Evolutionary conservation across 2,113 vertebrate genomes (phyloP), one percentile per base, ranked within the genome.

Genomic region (Haliaeetus leucogaster): DNA sequence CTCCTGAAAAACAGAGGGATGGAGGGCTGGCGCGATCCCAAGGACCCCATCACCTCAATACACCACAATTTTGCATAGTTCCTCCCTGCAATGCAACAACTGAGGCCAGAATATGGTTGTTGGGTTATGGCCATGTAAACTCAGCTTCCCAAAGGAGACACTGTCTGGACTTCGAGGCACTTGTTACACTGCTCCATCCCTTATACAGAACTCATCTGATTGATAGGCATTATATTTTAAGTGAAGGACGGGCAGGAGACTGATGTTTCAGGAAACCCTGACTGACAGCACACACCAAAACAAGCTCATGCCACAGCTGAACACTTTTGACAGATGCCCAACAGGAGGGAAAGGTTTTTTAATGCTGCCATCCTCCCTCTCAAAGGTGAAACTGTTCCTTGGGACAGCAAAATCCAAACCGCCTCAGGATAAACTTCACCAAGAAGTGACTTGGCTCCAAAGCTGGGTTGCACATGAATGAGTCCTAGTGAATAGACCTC

Each of bases 1-100:
- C 98, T 70, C 98, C 98, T 99, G 74, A 32, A 86, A 98, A 80
- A 88, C 38, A 88, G 38, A 62, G 32, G 52, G 30, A 34, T 19
- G 13, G 10, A 26, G 19, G 13, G 23, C 29, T 52, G 62, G 26
- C 62, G 47, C 0, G 5, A 27, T 23, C 18, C 67, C 62, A 67
- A 72, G 40, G 32, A 38, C 10, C 5, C 16, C 61, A 34, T 11
- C 40, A 38, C 59, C n/a, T 73, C 26, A 6, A 3, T 32, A 22
- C 45, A 19, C 16, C 29, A 25, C 43, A 17, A 4, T 7, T 23
- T 10, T 8, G 1, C 26, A 4, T 18, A 30, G 10, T 4, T 74
- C 30, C 67, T 74, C 55, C 36, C 13, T 11, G 22, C 22, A 47
- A n/a, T 22, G 45, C 11, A 56, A 45, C 9, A 62, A 11, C 7